phyloP scores from a whole-genome alignment of 2,888 invertebrate species.

The Campaea margaritaria region DNA sequence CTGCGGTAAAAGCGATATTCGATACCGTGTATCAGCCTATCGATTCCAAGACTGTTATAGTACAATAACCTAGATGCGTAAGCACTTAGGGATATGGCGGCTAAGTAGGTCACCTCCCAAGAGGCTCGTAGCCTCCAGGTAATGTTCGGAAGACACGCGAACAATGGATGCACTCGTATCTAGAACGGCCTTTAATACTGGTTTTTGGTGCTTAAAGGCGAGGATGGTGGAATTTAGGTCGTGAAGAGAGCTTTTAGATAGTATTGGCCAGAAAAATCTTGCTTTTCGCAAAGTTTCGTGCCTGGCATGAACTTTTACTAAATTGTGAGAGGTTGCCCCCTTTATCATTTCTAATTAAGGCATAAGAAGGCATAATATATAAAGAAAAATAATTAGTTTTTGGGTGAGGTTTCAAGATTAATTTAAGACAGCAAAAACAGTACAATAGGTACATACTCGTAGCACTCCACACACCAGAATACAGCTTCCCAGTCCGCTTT shows the following conservation, averaged over 20 bases:
- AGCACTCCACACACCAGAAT: no score
- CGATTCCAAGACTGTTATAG: constrained; percentile 64
- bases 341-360: no score
- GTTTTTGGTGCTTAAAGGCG: constrained; percentile 43
- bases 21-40: constrained; percentile 61
- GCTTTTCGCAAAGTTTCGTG: not conserved
- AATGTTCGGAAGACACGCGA: constrained; percentile 72
- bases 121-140: constrained; percentile 64
- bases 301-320: no score
- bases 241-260: constrained; percentile 31
- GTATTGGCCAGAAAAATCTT: not conserved
- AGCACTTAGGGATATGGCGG: constrained; percentile 73
- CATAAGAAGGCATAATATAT: no score
- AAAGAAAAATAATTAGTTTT: no score
- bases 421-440: no score
- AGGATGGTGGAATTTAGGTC: constrained; percentile 43
- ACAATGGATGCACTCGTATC: constrained; percentile 62
- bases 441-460: no score
- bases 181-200: constrained; percentile 47
- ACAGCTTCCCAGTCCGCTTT: no score
- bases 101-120: constrained; percentile 75
- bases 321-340: no score
- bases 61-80: constrained; percentile 78
- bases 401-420: no score
- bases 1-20: constrained; percentile 67